Evolutionary conservation across 2,797 vertebrate genomes (phyloP), one percentile per base, ranked within the genome.

Genomic region (Monodelphis domestica): DNA sequence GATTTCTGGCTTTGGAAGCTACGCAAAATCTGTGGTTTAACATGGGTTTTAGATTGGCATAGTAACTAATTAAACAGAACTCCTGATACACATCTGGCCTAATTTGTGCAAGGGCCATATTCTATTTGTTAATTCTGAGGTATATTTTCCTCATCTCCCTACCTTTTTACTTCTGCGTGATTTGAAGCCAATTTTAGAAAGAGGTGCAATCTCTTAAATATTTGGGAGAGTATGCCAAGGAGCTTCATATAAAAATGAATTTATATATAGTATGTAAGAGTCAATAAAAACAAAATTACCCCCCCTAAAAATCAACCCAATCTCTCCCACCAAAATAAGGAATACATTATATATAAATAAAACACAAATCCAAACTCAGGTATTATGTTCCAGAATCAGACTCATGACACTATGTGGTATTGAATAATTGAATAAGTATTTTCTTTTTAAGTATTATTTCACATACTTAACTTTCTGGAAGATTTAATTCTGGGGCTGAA

Each of bases 181-280:
- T 96, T 96, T 94, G 90, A 97, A 97, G 96, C 95, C 95, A 97
- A 96, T 70, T 95, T 97, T 96, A 95, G 93, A 97, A 98, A 97
- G 96, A 97, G 92, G 94, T 70, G 94, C 94, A 96, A 97, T 96
- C 53, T 94, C 89, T 93, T 87, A 95, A 96, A 96, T 87, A 96
- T 54, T 88, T 78, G 95, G 63, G 45, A 29, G 91, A 90, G 96
- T 96, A 95, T 96, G 56, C 95, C 94, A 98, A 97, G 94, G 14
- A 30, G 88, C 95, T 95, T 94, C 95, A 96, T 93, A 55, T 92
- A 96, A 94, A 97, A 90, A 59, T 95, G 93, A 95, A 91, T 97
- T 97, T 95, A 94, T 94, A 96, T 97, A 97, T 94, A 97, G 95
- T 93, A 96, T 93, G 96, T 87, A 63, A 54, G 95, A 78, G 88